phyloP scores from a whole-genome alignment of 2,888 invertebrate species.

The Xiphydria camelus region DNA sequence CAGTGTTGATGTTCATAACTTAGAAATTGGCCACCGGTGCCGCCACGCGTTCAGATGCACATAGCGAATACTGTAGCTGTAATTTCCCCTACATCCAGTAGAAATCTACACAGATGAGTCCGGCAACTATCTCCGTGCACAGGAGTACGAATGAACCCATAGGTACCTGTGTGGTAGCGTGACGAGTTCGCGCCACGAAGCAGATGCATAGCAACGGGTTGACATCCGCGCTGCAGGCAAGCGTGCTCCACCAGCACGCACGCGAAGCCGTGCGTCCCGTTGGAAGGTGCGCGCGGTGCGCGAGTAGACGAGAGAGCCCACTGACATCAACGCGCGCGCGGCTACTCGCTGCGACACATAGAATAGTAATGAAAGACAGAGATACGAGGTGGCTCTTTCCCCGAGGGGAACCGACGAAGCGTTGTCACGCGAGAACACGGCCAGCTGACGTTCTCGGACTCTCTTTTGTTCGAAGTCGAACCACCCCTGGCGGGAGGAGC shows the following conservation, averaged over 20 bases:
- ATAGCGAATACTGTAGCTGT: no score
- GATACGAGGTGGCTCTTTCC: slow-evolving; percentile 40
- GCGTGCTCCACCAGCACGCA: slow-evolving; percentile 27
- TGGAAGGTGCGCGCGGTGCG: background rate
- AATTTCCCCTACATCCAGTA: no score
- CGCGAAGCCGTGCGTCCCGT: background rate
- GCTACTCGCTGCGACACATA: slow-evolving; percentile 10
- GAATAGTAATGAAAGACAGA: slow-evolving; percentile 22
- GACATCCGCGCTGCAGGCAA: slow-evolving; percentile 45
- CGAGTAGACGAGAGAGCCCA: background rate
- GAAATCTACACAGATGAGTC: no score
- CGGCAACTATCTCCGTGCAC: no score
- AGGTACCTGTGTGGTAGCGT: no score
- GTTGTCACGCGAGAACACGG: slow-evolving; percentile 50
- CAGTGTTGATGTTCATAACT: no score
- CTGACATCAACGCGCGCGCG: background rate
- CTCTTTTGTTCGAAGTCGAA: slow-evolving; percentile 2
- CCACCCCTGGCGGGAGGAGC: background rate
- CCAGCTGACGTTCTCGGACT: slow-evolving; percentile 45
- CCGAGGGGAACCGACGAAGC: slow-evolving; percentile 29
- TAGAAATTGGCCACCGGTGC: no score
- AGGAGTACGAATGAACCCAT: no score
- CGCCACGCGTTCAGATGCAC: no score
- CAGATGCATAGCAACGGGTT: slow-evolving; percentile 45
- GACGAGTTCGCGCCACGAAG: slow-evolving; percentile 34